Conservation (phyloP, 23 tunicate genomes). For the Trididemnum nubilum region DNA sequence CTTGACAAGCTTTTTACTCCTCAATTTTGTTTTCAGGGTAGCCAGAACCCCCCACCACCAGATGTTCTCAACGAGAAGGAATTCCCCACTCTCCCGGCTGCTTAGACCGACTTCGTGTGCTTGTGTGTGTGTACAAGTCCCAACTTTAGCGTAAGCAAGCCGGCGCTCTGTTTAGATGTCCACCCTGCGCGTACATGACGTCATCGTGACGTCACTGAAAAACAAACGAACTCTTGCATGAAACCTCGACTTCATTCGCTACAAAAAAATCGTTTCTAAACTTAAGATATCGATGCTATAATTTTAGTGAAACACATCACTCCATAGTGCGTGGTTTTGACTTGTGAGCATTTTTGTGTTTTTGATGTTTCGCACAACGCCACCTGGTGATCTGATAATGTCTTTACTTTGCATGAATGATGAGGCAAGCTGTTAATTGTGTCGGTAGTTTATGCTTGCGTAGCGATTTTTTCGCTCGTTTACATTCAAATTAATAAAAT, state of each 20-base stretch:
- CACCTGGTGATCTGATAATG: background rate
- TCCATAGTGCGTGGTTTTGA: too few species aligned
- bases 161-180: background rate
- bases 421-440: conserved; percentile 1
- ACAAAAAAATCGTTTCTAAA: too few species aligned
- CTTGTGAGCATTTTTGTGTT: too few species aligned
- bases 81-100: conserved; percentile 77
- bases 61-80: conserved; percentile 80
- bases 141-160: conserved; percentile 5
- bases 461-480: conserved; percentile 2
- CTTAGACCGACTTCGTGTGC: conserved; percentile 22
- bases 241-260: too few species aligned
- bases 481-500: too few species aligned
- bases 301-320: too few species aligned
- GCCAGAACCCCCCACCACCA: conserved; percentile 62
- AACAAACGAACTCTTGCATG: background rate
- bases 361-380: background rate
- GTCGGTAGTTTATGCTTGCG: conserved; percentile 13
- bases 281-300: too few species aligned
- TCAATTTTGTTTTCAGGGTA: conserved; percentile 13
- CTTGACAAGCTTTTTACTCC: background rate
- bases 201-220: background rate
- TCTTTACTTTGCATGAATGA: conserved; percentile 5
- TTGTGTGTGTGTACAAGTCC: conserved; percentile 27
- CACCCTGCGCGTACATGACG: background rate